Percentiles rank a stretch among this genome's conserved stretches.
Conservation (phyloP, 2,113 vertebrate genomes). For the Bagarius yarrelli region DNA sequence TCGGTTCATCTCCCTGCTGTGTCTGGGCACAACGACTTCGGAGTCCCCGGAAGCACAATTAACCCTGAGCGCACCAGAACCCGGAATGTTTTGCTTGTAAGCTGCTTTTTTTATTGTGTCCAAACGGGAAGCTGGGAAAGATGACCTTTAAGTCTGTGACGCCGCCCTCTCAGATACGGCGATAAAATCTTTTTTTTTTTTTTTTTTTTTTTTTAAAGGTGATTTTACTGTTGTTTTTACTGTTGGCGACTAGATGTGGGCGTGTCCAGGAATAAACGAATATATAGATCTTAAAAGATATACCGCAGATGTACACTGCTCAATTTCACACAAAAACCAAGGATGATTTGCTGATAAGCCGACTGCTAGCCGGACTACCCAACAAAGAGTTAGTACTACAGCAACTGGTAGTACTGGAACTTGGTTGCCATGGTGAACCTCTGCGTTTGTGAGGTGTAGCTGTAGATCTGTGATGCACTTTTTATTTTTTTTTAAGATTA, state of each 20-base stretch:
- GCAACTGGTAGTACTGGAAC: no score
- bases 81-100: background rate
- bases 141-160: background rate
- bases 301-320: no score
- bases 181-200: background rate
- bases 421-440: no score
- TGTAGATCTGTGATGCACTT: no score
- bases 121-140: background rate
- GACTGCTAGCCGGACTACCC: no score
- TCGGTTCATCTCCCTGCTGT: constrained; percentile 13
- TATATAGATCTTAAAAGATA: no score
- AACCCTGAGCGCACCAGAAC: constrained; percentile 6
- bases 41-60: constrained; percentile 16
- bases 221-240: background rate
- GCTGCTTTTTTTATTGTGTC: background rate
- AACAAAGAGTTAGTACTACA: no score
- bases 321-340: no score
- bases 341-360: no score
- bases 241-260: no score
- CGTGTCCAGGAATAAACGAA: no score
- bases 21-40: background rate
- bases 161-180: background rate
- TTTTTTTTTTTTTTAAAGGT: background rate
- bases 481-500: background rate
- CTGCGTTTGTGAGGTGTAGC: no score